Conservation (phyloP, 1,140 invertebrate genomes). For the Tigriopus japonicus region DNA sequence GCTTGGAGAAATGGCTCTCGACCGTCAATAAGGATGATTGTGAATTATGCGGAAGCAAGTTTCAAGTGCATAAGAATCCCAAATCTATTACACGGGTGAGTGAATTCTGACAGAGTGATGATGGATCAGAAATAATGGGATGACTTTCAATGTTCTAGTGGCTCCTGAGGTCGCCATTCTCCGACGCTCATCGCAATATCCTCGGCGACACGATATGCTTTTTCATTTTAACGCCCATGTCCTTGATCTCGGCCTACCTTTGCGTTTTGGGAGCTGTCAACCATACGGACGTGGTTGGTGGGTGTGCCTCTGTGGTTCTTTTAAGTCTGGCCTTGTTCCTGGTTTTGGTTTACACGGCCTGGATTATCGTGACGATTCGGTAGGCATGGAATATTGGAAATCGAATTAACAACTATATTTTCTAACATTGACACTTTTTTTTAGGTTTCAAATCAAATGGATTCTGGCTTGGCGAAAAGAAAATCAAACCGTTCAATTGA, state of each 20-base stretch:
- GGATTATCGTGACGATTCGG: conserved; percentile 19
- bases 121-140: no score
- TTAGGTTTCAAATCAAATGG: no score
- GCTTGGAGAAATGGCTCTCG: conserved; percentile 44
- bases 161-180: no score
- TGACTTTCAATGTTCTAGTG: not conserved
- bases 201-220: not conserved
- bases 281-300: conserved; percentile 23
- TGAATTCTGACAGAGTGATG: not conserved
- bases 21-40: conserved; percentile 33
- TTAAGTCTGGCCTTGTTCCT: conserved; percentile 21
- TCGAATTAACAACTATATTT: no score
- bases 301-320: conserved; percentile 19
- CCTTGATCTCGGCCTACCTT: conserved; percentile 31
- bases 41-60: conserved; percentile 37
- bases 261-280: conserved; percentile 30
- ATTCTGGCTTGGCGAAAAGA: no score
- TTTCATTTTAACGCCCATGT: conserved; percentile 31
- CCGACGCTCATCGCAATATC: no score
- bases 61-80: conserved; percentile 24
- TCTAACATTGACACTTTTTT: no score
- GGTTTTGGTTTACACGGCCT: conserved; percentile 20
- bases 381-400: no score
- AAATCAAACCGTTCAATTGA: no score
- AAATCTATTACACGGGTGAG: conserved; percentile 26